phyloP scores from a whole-genome alignment of 2,113 vertebrate species.

The Festucalex cinctus region DNA sequence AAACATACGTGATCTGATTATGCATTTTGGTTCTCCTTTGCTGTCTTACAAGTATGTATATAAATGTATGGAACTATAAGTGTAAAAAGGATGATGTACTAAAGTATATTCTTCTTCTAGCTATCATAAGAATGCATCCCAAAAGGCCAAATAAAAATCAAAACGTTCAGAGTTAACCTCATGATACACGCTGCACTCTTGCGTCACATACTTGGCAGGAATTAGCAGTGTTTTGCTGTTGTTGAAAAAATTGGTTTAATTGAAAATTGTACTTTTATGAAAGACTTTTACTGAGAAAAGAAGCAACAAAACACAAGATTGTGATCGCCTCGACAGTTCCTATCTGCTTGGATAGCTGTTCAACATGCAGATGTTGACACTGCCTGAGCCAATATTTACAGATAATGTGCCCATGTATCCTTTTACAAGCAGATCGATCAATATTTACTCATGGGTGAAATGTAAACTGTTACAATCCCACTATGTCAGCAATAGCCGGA shows the following conservation, averaged over 20 bases:
- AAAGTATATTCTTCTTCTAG: too few relatives aligned
- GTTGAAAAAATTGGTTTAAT: neutral
- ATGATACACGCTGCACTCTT: neutral
- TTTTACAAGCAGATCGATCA: constrained; percentile 65
- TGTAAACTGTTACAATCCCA: constrained; percentile 51
- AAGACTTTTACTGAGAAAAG: constrained; percentile 12
- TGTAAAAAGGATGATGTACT: too few relatives aligned
- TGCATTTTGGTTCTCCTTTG: too few relatives aligned
- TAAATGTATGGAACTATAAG: too few relatives aligned
- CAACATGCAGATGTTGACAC: constrained; percentile 41
- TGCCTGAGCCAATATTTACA: constrained; percentile 62
- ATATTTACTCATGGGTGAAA: constrained; percentile 68
- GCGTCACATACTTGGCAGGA: neutral
- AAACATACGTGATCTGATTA: too few relatives aligned
- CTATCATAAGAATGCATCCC: neutral
- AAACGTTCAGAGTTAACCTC: neutral
- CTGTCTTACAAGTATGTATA: too few relatives aligned
- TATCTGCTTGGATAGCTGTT: constrained; percentile 38
- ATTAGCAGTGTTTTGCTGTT: neutral
- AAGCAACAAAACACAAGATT: constrained; percentile 29
- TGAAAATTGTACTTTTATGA: neutral
- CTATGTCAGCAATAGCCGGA: constrained; percentile 49
- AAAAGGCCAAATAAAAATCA: neutral
- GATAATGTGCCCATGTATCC: constrained; percentile 56
- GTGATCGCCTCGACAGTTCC: neutral